These are phyloP conservation scores for Phodopus roborovskii DNA, from an alignment of 2,113 vertebrate genomes.

Conservation along the genomic window DNA sequence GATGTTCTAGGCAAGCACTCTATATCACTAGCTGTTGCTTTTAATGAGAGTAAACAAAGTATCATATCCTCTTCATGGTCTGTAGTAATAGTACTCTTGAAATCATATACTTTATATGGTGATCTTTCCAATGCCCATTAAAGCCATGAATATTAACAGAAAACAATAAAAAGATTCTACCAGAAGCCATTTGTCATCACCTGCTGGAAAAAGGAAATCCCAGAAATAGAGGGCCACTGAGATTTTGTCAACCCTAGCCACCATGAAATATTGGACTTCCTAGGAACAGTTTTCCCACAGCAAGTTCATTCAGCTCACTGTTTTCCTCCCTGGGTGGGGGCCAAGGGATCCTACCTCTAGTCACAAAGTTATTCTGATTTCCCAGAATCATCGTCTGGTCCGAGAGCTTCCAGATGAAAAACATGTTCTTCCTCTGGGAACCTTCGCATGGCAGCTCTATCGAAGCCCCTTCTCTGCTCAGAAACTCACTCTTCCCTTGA, in stretches of 20 bases:
- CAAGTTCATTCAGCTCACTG: background rate
- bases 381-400: background rate
- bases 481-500: background rate
- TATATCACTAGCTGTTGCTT: background rate
- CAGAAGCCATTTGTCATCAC: background rate
- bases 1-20: background rate
- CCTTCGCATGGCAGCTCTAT: constrained; percentile 49
- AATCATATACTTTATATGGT: background rate
- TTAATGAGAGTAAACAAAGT: constrained; percentile 1
- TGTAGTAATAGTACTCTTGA: background rate
- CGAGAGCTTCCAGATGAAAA: background rate
- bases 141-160: constrained; percentile 10
- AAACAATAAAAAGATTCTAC: background rate
- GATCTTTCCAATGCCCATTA: constrained; percentile 2
- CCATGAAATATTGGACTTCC: background rate
- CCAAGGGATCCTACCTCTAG: constrained; percentile 6
- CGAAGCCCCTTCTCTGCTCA: background rate
- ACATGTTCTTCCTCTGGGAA: fast-evolving
- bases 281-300: background rate
- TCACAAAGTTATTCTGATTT: fast-evolving
- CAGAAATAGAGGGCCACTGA: background rate
- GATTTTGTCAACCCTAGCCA: background rate
- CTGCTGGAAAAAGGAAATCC: background rate
- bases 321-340: background rate
- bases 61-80: background rate